A percentile compares a stretch with the other conserved stretches of the same genome.
Conservation (phyloP, 2,113 vertebrate genomes). For the rat (Rattus norvegicus) region DNA sequence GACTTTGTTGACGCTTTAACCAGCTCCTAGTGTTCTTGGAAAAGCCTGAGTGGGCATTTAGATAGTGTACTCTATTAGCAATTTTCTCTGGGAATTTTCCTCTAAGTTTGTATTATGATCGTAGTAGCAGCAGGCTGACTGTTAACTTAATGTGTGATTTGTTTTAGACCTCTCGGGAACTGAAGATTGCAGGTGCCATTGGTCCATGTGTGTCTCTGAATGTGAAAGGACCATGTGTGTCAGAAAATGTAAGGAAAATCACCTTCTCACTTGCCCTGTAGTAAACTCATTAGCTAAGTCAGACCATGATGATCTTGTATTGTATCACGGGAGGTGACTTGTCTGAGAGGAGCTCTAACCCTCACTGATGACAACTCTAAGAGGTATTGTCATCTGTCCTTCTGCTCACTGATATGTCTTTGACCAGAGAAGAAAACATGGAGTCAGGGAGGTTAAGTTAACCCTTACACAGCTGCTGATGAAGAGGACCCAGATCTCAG, state of each 20-base stretch:
- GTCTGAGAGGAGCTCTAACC: background rate
- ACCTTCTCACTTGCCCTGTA: background rate
- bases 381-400: background rate
- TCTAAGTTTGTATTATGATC: background rate
- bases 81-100: constrained; percentile 6
- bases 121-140: background rate
- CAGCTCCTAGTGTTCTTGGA: background rate
- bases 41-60: background rate
- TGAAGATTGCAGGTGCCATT: constrained; percentile 96
- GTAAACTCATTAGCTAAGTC: background rate
- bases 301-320: background rate
- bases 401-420: background rate
- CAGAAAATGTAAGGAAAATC: constrained; percentile 93
- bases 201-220: constrained; percentile 95
- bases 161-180: constrained; percentile 93
- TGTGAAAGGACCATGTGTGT: constrained; percentile 93
- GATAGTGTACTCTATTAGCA: background rate
- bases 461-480: background rate
- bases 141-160: constrained; percentile 50
- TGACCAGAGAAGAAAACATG: background rate
- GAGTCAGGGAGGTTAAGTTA: background rate
- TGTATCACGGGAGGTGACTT: background rate
- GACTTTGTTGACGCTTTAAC: constrained; percentile 26
- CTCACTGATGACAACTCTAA: background rate
- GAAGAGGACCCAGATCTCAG: background rate